Conservation (phyloP, 2,888 invertebrate species). For the Sinopyrophorus schimmeli region DNA sequence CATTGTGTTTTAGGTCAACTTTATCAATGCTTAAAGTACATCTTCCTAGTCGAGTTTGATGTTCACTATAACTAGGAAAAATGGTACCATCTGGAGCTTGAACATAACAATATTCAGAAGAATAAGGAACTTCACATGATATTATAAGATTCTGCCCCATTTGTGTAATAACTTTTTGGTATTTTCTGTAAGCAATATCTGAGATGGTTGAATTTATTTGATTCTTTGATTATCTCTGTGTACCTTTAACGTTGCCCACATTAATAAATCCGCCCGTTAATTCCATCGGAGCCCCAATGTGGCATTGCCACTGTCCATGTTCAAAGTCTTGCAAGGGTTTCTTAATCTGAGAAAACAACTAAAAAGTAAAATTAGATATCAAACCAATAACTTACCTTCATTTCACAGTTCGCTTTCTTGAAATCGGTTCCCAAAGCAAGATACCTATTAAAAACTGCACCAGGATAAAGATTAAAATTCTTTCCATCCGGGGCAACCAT, state of each 20-base stretch:
- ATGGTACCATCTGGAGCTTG: conserved; percentile 27
- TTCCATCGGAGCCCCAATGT: conserved; percentile 1
- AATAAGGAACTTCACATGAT: conserved; percentile 28
- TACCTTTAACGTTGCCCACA: conserved; percentile 15
- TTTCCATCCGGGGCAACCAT: conserved; percentile 26
- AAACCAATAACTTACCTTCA: conserved; percentile 34
- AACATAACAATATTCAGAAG: conserved; percentile 25
- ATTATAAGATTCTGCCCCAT: conserved; percentile 18
- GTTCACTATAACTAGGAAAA: conserved; percentile 9
- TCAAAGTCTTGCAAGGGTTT: conserved; percentile 32
- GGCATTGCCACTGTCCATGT: conserved; percentile 33
- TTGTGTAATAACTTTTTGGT: conserved; percentile 7
- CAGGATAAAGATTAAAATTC: conserved; percentile 7
- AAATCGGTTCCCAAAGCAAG: conserved; percentile 27
- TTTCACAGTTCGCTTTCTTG: conserved; percentile 19
- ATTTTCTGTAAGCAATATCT: conserved; percentile 15
- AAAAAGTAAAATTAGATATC: no score
- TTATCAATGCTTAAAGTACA: conserved; percentile 13
- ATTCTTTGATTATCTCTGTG: no score
- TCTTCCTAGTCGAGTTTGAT: conserved; percentile 18
- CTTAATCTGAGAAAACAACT: conserved; percentile 27
- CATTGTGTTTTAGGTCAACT: conserved; percentile 20
- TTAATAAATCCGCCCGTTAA: conserved; percentile 10
- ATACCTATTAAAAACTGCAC: conserved; percentile 20
- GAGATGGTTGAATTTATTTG: conserved; percentile 3